Conservation (phyloP, 2,888 invertebrate genomes). For the Trissoscelio sp. region DNA sequence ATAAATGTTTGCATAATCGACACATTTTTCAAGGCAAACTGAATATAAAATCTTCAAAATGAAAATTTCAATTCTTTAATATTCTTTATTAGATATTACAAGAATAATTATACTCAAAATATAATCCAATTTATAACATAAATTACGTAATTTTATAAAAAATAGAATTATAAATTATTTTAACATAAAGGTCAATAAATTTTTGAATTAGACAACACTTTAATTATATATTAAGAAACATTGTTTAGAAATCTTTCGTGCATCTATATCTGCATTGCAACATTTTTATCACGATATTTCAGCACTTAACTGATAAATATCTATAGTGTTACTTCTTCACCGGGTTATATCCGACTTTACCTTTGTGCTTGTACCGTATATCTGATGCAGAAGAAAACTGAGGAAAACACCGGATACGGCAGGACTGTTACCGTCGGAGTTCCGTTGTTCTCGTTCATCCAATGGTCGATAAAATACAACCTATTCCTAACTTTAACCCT, state of each 20-base stretch:
- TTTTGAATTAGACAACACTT: no score
- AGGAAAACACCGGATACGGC: conserved; percentile 34
- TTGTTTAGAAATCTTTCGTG: no score
- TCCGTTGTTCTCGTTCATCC: conserved; percentile 14
- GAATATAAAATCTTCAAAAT: background rate
- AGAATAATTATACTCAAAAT: no score
- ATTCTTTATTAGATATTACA: no score
- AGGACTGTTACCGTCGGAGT: conserved; percentile 44
- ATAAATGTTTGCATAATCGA: conserved; percentile 33
- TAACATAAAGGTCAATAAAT: no score
- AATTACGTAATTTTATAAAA: no score
- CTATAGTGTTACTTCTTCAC: conserved; percentile 22
- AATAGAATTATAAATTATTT: no score
- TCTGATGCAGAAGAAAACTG: conserved; percentile 26
- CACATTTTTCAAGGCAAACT: conserved; percentile 22
- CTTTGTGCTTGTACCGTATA: conserved; percentile 5
- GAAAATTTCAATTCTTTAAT: background rate
- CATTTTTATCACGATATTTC: conserved; percentile 17
- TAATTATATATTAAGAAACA: no score
- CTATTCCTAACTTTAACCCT: conserved; percentile 15
- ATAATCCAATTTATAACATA: no score
- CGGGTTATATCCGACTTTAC: conserved; percentile 11
- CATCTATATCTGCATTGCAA: background rate
- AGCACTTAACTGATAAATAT: conserved; percentile 18
- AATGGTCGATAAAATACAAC: conserved; percentile 40